Evolutionary conservation across 2,888 invertebrate species (phyloP), one percentile per base, ranked within the genome.

Genomic region (Creontiades dilutus): DNA sequence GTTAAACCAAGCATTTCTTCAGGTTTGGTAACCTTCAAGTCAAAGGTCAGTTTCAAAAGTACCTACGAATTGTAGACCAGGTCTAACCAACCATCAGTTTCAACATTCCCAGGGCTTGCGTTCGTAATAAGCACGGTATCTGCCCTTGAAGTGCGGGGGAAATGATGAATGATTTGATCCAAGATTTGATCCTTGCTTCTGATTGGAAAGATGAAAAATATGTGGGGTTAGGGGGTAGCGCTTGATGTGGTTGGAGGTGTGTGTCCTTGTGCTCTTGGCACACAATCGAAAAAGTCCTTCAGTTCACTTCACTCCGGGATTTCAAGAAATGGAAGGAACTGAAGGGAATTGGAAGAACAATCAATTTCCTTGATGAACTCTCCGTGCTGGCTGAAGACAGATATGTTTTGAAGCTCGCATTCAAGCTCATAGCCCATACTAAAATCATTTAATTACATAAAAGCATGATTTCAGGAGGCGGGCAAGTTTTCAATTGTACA

Each of bases 201-300:
- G 23, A 68, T 68, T 68, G 68, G 68, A 13, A 68, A 68, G 68
- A 68, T 68, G 68, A 13, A 19, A 68, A 23, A 68, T 68, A 23
- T 68, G 23, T 19, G 23, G 11, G 5, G 2, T 68, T 27, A 19
- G 23, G 9, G n/a, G 57, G 16, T 4, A 61, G 61, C 23, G 23
- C 19, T 19, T 23, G 68, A n/a, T n/a, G 68, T 19, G 68, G 68
- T 68, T 68, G 52, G 11, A 48, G 11, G 52, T 52, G 52, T 37
- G 57, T 68, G 68, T 23, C 68, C 68, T 68, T 68, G 68, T 23
- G 19, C 68, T 23, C 23, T n/a, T 0, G 9, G 68, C 23, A 19
- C 23, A 19, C 23, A 68, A 68, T 68, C 68, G 23, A 68, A 68
- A 23, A 4, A 5, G 68, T 23, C 68, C 68, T 68, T 68, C 68